A percentile compares a stretch with the other conserved stretches of the same genome.
Conservation (phyloP, 2,113 vertebrate species). For the Larimichthys polyactis region DNA sequence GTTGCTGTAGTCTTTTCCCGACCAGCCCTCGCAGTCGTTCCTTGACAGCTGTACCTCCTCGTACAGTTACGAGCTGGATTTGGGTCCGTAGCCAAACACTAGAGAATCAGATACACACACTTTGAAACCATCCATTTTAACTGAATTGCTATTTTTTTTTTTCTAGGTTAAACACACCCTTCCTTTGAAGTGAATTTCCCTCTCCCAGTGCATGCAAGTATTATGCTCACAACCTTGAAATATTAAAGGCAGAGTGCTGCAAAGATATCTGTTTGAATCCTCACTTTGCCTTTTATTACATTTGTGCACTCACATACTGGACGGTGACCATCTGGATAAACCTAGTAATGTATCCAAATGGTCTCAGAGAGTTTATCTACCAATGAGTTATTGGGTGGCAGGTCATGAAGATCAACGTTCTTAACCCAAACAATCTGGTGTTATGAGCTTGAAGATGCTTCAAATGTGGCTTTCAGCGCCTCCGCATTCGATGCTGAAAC, state of each 20-base stretch:
- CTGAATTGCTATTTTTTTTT: constrained; percentile 50
- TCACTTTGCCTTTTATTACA: constrained; percentile 43
- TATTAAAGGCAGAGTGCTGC: constrained; percentile 65
- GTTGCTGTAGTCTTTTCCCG: background rate
- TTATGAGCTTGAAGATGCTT: constrained; percentile 6
- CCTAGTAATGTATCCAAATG: constrained; percentile 59
- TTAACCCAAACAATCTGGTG: constrained; percentile 68
- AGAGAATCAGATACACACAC: constrained; percentile 42
- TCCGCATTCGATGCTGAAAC: constrained; percentile 54
- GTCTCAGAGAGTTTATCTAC: constrained; percentile 64
- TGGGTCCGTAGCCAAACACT: constrained; percentile 22
- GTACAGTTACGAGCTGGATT: background rate
- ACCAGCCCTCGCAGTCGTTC: background rate
- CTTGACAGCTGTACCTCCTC: constrained; percentile 10
- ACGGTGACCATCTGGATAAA: constrained; percentile 66
- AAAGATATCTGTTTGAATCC: constrained; percentile 53
- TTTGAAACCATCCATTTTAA: constrained; percentile 46
- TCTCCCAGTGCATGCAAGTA: constrained; percentile 68
- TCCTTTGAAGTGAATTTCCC: constrained; percentile 69
- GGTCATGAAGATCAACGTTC: constrained; percentile 44
- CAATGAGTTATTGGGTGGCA: constrained; percentile 45
- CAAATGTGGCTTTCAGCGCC: constrained; percentile 26
- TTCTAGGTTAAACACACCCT: constrained; percentile 71
- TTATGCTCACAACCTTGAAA: constrained; percentile 73
- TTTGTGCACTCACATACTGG: constrained; percentile 19